phyloP scores from a whole-genome alignment of 1,140 invertebrate genomes.

The Eulimnadia texana region DNA sequence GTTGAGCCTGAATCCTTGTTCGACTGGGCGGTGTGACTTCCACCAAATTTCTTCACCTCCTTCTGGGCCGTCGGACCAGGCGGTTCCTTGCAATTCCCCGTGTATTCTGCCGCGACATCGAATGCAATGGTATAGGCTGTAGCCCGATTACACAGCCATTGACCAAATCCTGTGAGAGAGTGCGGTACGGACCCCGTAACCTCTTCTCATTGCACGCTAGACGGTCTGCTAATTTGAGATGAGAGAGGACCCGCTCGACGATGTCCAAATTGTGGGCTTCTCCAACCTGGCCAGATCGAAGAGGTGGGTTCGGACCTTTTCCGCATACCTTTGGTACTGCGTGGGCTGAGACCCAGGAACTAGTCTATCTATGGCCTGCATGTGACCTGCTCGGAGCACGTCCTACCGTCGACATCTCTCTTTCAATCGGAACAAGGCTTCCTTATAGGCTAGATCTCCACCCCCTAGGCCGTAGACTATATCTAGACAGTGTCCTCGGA shows the following conservation, averaged over 20 bases:
- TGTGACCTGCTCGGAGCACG: background rate
- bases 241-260: background rate
- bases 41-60: background rate
- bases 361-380: background rate
- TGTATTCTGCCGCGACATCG: background rate
- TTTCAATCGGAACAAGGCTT: background rate
- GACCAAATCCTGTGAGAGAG: background rate
- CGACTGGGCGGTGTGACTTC: background rate
- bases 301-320: background rate
- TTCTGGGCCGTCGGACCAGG: background rate
- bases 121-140: background rate
- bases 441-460: conserved; percentile 1
- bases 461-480: conserved; percentile 1
- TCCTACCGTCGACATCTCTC: background rate
- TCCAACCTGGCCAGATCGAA: background rate
- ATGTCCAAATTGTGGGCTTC: background rate
- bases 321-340: background rate
- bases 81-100: background rate
- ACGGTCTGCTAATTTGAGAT: background rate
- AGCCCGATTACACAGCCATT: background rate
- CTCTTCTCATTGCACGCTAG: background rate
- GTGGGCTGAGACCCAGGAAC: background rate
- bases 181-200: background rate
- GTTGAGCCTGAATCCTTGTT: background rate
- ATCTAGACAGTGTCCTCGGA: background rate